Base-by-base conservation (phyloP, 2,797 vertebrate genomes). In the Hyperoplus lanceolatus region DNA sequence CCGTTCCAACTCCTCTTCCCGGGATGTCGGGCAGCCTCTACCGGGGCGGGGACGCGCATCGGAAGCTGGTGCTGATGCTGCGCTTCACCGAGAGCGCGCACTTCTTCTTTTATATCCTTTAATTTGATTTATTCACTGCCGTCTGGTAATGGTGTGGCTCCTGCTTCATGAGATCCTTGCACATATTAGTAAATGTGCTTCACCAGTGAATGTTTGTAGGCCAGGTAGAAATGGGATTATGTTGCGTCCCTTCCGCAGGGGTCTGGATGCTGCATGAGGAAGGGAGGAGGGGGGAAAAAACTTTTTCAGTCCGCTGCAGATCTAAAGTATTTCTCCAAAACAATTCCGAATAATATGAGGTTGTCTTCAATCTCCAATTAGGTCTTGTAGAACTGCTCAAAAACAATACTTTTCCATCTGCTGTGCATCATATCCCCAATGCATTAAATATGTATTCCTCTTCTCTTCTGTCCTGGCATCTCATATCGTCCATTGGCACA, bases 1-100 rank as follows among this genome's bases (percentile, higher is more conserved):
- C 91, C 74, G 92, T 77, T 93, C 87, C 94, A 95, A 94, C 94
- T 95, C 91, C 93, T 92, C 91, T 93, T 85, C 88, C 93, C 91
- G 91, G 94, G 91, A 93, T 94, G 82, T 90, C 85, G 91, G 89
- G 87, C 87, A 90, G 90, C 86, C 82, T 93, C 91, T 78, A 75
- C 91, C 89, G 92, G 84, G 81, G 87, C 94, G 94, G 90, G 93
- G 74, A 91, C 94, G 94, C 95, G 93, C 94, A 90, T 88, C 64
- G 69, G 84, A 75, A 80, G 78, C 79, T 91, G 88, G 80, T 91
- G 90, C 93, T 94, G 94, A 93, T 95, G 94, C 90, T 94, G 93
- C 84, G 84, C 81, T 90, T 77, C 73, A 74, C 85, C 94, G 94
- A 90, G 94, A 90, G 87, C 95, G 95, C 94, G 95, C 94, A 83